Percentiles rank a stretch among this genome's conserved stretches.
These are phyloP conservation scores for Enteromius afrohamiltoni DNA, from an alignment of 2,797 vertebrate genomes.

Conservation along the genomic window DNA sequence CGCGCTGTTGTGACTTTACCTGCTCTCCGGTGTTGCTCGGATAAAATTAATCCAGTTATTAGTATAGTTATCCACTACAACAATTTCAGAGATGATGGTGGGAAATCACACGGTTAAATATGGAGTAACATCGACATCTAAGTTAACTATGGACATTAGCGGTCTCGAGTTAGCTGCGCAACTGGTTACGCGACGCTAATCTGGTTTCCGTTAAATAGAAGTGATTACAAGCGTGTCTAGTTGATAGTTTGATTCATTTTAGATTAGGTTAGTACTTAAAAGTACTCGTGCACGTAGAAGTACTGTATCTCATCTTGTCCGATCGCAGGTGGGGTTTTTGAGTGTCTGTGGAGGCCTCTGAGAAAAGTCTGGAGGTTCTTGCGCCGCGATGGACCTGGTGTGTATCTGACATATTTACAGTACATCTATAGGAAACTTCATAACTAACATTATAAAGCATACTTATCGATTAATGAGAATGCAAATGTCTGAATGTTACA, in stretches of 20 bases:
- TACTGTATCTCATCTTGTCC: neutral
- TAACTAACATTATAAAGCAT: too few relatives aligned
- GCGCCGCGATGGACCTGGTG: neutral
- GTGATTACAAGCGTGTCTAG: neutral
- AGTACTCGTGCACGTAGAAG: too few relatives aligned
- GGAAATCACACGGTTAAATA: too few relatives aligned
- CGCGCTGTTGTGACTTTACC: too few relatives aligned
- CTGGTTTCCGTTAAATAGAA: neutral
- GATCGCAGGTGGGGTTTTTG: neutral
- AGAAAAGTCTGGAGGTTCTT: neutral
- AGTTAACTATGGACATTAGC: neutral
- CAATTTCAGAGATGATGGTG: neutral
- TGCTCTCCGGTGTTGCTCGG: neutral
- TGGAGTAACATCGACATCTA: neutral
- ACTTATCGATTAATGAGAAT: neutral
- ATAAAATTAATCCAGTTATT: neutral
- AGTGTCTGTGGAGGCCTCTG: neutral
- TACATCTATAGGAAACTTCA: neutral
- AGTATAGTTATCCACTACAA: neutral
- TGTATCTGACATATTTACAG: neutral
- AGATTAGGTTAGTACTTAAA: neutral
- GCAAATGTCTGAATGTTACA: neutral
- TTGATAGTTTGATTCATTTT: neutral
- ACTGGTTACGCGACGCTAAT: neutral
- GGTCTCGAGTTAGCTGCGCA: neutral